Conservation (phyloP, 2,888 invertebrate species). For the Tetranychus piercei region DNA sequence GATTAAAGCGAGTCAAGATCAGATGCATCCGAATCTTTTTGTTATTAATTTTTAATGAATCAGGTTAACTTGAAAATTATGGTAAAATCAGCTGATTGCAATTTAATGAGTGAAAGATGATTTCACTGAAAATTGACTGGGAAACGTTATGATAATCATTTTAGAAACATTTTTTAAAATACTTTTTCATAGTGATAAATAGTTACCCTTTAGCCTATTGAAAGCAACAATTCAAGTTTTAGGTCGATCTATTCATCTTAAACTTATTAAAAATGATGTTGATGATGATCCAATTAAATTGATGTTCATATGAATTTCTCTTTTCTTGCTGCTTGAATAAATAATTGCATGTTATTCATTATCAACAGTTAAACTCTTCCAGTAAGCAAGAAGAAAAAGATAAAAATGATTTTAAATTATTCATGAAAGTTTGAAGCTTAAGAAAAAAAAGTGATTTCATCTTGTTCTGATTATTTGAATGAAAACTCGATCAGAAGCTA, state of each 20-base stretch:
- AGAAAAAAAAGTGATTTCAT: neutral
- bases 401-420: neutral
- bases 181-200: neutral
- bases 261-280: neutral
- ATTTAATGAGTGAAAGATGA: neutral
- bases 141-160: no score
- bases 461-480: neutral
- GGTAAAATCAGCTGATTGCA: no score
- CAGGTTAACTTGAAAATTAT: no score
- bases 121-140: neutral
- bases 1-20: neutral
- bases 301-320: neutral
- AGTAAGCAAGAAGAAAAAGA: neutral
- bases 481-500: neutral
- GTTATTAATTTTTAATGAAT: no score
- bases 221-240: neutral
- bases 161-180: no score
- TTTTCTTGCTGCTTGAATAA: neutral
- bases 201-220: neutral
- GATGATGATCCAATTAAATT: neutral
- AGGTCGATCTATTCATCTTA: neutral
- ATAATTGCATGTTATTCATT: neutral
- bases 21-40: no score
- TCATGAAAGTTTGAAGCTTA: neutral
- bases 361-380: neutral